Evolutionary conservation across 2,113 vertebrate genomes (phyloP), one percentile per base, ranked within the genome.

Genomic region (Pluvialis apricaria): DNA sequence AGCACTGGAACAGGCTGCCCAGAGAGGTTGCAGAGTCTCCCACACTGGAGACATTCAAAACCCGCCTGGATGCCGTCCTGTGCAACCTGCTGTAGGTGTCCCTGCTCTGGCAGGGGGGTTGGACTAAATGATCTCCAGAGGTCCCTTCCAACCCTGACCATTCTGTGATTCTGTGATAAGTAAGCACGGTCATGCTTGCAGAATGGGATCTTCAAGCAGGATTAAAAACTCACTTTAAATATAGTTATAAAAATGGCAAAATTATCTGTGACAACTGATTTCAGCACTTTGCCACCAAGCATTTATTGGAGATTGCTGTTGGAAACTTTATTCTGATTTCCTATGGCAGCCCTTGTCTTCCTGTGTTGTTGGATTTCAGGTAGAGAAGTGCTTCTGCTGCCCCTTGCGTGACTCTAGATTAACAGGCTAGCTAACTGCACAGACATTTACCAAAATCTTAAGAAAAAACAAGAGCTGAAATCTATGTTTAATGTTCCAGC

Each of bases 401-500:
- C 21, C 11, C 9, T 88, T 82, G 44, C 2, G 1, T 72, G 69
- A 88, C 14, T 44, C 36, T 75, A 51, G 31, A 75, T 89, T 90
- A 85, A 70, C 11, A 71, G 34, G 15, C 52, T 91, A 65, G 16
- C 22, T 82, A 90, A 82, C 34, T 85, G 47, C 65, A 78, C 31
- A 83, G 57, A n/a, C 60, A 71, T 60, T 93, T 89, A 52, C 62
- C 92, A 81, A 93, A 94, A 82, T 80, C 42, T 85, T 60, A 93
- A 95, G 78, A 90, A 90, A 96, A 96, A 93, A 92, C 83, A 96
- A 91, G 90, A 86, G 16, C 49, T 91, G 71, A 90, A 97, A 86
- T 93, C 64, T 84, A 92, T 90, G 71, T 70, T 89, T 91, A 87
- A 89, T 76, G 31, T 92, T 94, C 86, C 95, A 97, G 52, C 64